These are phyloP conservation scores for Pseudochaenichthys georgianus DNA, from an alignment of 2,797 vertebrate genomes.

Conservation along the genomic window DNA sequence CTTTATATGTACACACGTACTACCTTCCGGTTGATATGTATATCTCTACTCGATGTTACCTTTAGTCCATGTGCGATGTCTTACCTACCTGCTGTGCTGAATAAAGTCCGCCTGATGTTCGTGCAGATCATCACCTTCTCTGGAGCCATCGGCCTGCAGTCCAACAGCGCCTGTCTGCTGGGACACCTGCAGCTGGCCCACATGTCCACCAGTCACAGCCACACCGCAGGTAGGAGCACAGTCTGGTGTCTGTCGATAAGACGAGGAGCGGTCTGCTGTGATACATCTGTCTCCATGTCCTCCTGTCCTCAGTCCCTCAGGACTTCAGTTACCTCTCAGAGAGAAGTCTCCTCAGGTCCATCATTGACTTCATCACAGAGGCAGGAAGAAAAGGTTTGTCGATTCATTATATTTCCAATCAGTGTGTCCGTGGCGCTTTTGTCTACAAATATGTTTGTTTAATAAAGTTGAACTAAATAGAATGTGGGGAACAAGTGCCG, in stretches of 20 bases:
- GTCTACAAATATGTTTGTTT: too few species aligned
- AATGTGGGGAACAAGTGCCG: too few species aligned
- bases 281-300: neutral
- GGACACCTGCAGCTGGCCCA: constrained; percentile 92
- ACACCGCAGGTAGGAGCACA: constrained; percentile 87
- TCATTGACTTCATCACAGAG: constrained; percentile 87
- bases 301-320: constrained; percentile 88
- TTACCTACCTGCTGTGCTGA: too few species aligned
- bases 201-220: constrained; percentile 88
- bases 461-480: too few species aligned
- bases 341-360: constrained; percentile 91
- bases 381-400: constrained; percentile 92
- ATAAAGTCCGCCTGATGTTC: too few species aligned
- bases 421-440: too few species aligned
- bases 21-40: too few species aligned
- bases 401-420: too few species aligned
- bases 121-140: constrained; percentile 91
- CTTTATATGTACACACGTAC: too few species aligned
- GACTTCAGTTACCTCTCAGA: constrained; percentile 94
- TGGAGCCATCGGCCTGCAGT: constrained; percentile 93
- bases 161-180: constrained; percentile 92
- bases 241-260: neutral
- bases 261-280: neutral
- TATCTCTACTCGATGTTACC: too few species aligned
- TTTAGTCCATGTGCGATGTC: too few species aligned